phyloP scores from a whole-genome alignment of 1,140 invertebrate genomes.

The Leptonema lineaticorne region DNA sequence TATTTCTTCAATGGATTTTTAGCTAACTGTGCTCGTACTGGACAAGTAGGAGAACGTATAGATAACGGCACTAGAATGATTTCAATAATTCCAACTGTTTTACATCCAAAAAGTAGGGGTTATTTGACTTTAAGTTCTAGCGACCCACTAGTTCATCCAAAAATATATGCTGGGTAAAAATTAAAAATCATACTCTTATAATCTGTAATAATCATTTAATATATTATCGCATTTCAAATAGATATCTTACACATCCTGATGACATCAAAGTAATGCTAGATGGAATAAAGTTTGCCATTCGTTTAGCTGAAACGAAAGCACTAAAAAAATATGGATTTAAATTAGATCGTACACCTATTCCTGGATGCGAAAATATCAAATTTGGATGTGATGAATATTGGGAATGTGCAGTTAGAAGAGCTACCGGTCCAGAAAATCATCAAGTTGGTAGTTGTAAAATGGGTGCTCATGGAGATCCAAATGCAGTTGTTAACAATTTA shows the following conservation, averaged over 20 bases:
- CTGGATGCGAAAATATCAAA: slow-evolving; percentile 69
- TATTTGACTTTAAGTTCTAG: slow-evolving; percentile 68
- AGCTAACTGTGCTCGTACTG: slow-evolving; percentile 78
- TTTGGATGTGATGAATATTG: slow-evolving; percentile 79
- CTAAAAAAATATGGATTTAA: slow-evolving; percentile 71
- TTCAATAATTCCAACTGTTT: slow-evolving; percentile 64
- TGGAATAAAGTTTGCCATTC: slow-evolving; percentile 70
- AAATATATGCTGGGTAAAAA: slow-evolving; percentile 53
- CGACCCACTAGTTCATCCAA: slow-evolving; percentile 66
- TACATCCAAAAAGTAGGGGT: slow-evolving; percentile 81
- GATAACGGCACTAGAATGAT: slow-evolving; percentile 63
- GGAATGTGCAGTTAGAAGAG: slow-evolving; percentile 73
- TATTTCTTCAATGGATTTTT: slow-evolving; percentile 82
- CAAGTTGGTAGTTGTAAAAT: slow-evolving; percentile 82
- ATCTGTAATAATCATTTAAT: neutral
- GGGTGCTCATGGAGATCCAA: slow-evolving; percentile 67
- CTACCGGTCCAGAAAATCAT: slow-evolving; percentile 81
- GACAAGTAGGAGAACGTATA: slow-evolving; percentile 76
- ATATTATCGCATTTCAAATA: slow-evolving; percentile 36
- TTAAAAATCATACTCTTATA: neutral
- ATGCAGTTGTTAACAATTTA: slow-evolving; percentile 71
- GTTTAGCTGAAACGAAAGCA: slow-evolving; percentile 66
- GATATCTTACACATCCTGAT: slow-evolving; percentile 57
- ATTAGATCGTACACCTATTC: slow-evolving; percentile 68
- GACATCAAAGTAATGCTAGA: slow-evolving; percentile 74